Evolutionary conservation across 2,113 vertebrate species (phyloP).

Genomic region (Aphyosemion australe): DNA sequence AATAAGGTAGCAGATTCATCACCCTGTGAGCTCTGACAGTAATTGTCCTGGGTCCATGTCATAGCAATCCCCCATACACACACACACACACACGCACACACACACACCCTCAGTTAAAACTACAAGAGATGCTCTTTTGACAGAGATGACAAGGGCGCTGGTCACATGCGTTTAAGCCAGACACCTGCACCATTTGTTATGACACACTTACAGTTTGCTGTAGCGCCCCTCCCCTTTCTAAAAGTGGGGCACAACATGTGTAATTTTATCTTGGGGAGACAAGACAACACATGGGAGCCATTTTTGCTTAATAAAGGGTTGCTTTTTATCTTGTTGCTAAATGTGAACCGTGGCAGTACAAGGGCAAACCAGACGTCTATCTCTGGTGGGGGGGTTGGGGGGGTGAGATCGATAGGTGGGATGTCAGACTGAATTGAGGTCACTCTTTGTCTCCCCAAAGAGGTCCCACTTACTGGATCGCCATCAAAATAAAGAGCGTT

Average conservation of each 20-base stretch:
- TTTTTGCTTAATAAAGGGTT: slow-evolving; percentile 54
- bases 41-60: slow-evolving; percentile 64
- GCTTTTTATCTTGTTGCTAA: slow-evolving; percentile 44
- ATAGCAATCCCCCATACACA: slow-evolving; percentile 1
- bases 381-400: slow-evolving; percentile 44
- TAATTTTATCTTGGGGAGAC: slow-evolving; percentile 37
- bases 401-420: slow-evolving; percentile 74
- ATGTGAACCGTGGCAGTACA: slow-evolving; percentile 55
- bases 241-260: slow-evolving; percentile 19
- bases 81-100: neutral
- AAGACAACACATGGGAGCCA: slow-evolving; percentile 27
- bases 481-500: slow-evolving; percentile 57
- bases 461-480: slow-evolving; percentile 65
- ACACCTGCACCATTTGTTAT: slow-evolving; percentile 68
- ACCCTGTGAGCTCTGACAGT: slow-evolving; percentile 62
- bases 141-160: slow-evolving; percentile 53
- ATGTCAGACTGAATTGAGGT: slow-evolving; percentile 81
- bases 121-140: slow-evolving; percentile 55
- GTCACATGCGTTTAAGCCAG: slow-evolving; percentile 66
- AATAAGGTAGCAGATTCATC: slow-evolving; percentile 71
- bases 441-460: slow-evolving; percentile 74
- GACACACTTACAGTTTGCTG: slow-evolving; percentile 74
- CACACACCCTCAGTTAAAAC: slow-evolving; percentile 46
- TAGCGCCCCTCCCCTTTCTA: slow-evolving; percentile 24
- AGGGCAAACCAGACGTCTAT: slow-evolving; percentile 60